phyloP scores from a whole-genome alignment of 2,797 vertebrate species.

The Heterohyrax brucei region DNA sequence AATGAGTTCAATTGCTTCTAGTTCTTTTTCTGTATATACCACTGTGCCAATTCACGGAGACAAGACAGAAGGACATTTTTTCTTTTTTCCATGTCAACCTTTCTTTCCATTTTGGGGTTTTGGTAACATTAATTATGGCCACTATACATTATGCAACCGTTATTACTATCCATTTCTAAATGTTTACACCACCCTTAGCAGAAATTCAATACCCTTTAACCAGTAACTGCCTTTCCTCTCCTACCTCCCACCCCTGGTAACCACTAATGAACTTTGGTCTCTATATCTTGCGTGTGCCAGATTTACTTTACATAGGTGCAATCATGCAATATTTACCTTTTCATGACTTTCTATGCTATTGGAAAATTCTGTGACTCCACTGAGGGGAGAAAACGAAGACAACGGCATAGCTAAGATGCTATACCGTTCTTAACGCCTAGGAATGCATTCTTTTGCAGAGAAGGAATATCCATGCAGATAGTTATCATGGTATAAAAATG shows the following conservation, averaged over 20 bases:
- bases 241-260: background rate
- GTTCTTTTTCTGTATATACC: slow-evolving; percentile 3
- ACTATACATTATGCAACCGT: background rate
- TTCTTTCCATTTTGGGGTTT: background rate
- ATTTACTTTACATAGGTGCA: background rate
- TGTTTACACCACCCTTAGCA: background rate
- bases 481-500: background rate
- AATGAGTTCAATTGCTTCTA: slow-evolving; percentile 58
- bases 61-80: background rate
- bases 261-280: background rate
- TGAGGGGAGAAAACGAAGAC: background rate
- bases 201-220: background rate
- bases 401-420: background rate
- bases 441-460: background rate
- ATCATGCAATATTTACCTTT: too few relatives aligned
- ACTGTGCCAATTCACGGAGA: background rate
- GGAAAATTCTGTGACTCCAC: slow-evolving; percentile 5
- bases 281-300: background rate
- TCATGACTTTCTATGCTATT: background rate
- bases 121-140: background rate
- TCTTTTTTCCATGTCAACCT: background rate
- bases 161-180: background rate
- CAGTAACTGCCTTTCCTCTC: background rate
- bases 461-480: slow-evolving; percentile 29
- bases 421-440: background rate